Evolutionary conservation across 1,140 invertebrate genomes (phyloP), one percentile per base, ranked within the genome.

Genomic region (Pseudobourletiella spinata): DNA sequence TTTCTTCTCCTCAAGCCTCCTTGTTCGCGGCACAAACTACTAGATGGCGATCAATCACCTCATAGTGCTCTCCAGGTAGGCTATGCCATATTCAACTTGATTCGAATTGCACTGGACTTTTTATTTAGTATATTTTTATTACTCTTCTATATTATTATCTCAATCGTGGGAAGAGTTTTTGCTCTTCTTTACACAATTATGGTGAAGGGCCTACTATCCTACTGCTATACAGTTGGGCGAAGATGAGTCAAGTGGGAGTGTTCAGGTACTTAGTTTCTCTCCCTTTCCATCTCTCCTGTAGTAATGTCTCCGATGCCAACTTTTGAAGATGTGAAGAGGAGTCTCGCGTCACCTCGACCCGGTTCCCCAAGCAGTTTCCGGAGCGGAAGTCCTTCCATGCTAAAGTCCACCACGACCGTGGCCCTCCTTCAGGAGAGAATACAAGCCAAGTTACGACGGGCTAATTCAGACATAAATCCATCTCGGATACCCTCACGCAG

Each of bases 401-500:
- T 55, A 32, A 59, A 59, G 51, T 56, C 57, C 15, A 52, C 65
- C 18, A 58, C 43, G 14, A 57, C 61, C 11, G 60, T 63, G 1
- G 60, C 60, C 20, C 46, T 67, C 1, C 44, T 67, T 18, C 61
- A 67, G 59, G 65, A 63, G 18, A 59, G 61, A 58, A 67, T 67
- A 16, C 61, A 61, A 54, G 44, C 51, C 11, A 67, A 64, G 55
- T 25, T 67, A 14, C 25, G 50, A 22, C 48, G 63, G 16, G 52
- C 63, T 24, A 59, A 64, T 48, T 64, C 63, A 22, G 63, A 64
- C 30, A 11, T 64, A 30, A 59, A 59, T 44, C 63, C 63, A 26
- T 20, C 35, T 3, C 50, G 28, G n/a, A 24, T 29, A 3, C 29
- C 20, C 6, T 28, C 28, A 3, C 3, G 52, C 2, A 18, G 30